Conservation (phyloP, 2,113 vertebrate genomes). For the Equus quagga region DNA sequence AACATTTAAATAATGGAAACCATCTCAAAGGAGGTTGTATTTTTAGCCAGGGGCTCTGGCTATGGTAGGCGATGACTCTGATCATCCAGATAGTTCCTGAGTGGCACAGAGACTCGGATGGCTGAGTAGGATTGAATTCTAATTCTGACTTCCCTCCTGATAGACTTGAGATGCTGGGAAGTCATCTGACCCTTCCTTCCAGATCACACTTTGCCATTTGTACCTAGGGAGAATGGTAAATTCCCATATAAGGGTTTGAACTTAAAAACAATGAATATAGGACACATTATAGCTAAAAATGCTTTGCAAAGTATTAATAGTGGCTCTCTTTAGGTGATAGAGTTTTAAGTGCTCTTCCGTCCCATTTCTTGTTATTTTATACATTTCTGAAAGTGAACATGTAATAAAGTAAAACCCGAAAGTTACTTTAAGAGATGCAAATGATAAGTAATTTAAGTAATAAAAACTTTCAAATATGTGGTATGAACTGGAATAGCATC, state of each 20-base stretch:
- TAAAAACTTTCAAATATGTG: background rate
- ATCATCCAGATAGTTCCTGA: background rate
- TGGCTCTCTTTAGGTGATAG: background rate
- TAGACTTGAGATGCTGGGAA: background rate
- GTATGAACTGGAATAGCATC: background rate
- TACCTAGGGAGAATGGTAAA: background rate
- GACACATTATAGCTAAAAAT: background rate
- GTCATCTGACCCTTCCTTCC: background rate
- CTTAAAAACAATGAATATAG: background rate
- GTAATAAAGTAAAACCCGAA: background rate
- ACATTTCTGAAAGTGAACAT: background rate
- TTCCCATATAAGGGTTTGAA: background rate
- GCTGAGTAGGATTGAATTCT: background rate
- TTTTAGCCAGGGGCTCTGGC: constrained; percentile 36
- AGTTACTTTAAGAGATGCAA: constrained; percentile 23
- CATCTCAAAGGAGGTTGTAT: constrained; percentile 22
- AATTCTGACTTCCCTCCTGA: background rate
- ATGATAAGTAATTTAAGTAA: background rate
- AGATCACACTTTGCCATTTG: background rate
- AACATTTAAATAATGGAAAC: constrained; percentile 17
- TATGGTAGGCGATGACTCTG: background rate
- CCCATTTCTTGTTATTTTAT: background rate
- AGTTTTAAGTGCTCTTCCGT: background rate
- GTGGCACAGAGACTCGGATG: background rate
- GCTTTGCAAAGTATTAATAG: too few species aligned